Evolutionary conservation across 2,113 vertebrate genomes (phyloP).

Genomic region (Physeter macrocephalus): DNA sequence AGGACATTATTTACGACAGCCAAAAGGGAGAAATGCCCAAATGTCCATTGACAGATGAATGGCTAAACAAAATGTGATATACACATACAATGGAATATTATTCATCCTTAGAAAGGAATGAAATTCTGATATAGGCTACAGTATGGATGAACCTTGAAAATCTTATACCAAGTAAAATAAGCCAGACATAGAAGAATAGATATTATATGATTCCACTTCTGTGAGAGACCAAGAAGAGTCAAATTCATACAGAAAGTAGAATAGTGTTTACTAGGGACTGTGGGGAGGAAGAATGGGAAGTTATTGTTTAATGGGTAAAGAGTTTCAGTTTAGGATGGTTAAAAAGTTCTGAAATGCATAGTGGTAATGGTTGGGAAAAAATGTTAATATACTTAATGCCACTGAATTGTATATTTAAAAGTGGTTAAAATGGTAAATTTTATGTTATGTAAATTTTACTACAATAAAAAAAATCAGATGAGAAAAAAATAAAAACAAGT

Average conservation of each 20-base stretch:
- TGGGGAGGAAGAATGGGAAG: neutral
- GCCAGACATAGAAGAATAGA: neutral
- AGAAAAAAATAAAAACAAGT: neutral
- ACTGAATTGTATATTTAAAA: neutral
- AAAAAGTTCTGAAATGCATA: neutral
- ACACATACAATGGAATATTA: neutral
- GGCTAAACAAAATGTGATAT: neutral
- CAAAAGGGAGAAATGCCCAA: neutral
- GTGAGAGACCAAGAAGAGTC: neutral
- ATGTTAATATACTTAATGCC: neutral
- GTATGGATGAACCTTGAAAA: neutral
- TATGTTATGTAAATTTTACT: neutral
- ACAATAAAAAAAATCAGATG: neutral
- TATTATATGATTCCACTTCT: neutral
- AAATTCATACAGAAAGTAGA: neutral
- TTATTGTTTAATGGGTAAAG: neutral
- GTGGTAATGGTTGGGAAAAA: neutral
- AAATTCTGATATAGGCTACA: neutral
- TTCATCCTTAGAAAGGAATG: neutral
- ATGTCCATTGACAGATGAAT: neutral
- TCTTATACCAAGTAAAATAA: neutral
- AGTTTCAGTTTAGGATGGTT: neutral
- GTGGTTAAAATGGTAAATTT: neutral
- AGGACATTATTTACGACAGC: neutral
- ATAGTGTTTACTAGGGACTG: neutral